Conservation (phyloP, 2,113 vertebrate species). For the Rafetus swinhoei region DNA sequence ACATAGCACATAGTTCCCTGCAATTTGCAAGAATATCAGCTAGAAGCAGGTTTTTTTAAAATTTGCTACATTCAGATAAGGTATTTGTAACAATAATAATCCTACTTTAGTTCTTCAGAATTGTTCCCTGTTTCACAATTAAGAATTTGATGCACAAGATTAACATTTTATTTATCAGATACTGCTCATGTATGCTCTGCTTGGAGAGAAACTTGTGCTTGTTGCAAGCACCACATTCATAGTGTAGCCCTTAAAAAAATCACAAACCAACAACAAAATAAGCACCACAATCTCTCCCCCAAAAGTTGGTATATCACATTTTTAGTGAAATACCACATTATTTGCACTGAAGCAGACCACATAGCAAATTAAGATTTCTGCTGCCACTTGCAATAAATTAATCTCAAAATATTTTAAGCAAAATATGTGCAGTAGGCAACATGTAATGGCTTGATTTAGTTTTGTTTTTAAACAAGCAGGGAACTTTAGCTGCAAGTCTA, state of each 20-base stretch:
- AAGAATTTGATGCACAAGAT: rapidly evolving
- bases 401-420: rapidly evolving
- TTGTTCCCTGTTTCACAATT: background rate
- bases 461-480: rapidly evolving
- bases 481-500: rapidly evolving
- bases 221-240: rapidly evolving
- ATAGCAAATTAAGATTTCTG: background rate
- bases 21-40: background rate
- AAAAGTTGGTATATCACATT: background rate
- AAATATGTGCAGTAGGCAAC: rapidly evolving
- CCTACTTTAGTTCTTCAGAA: background rate
- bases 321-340: background rate
- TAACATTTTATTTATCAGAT: rapidly evolving
- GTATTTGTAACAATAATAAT: background rate
- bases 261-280: background rate
- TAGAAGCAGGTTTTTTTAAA: background rate
- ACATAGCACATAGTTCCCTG: background rate
- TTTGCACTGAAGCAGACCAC: background rate
- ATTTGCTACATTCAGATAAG: background rate
- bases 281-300: background rate
- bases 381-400: background rate
- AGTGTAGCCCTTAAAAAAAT: background rate
- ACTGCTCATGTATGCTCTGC: rapidly evolving
- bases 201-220: rapidly evolving
- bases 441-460: background rate